Evolutionary conservation across 2,888 invertebrate genomes (phyloP), one percentile per base, ranked within the genome.

Genomic region (Lasioglossum oenotherae): DNA sequence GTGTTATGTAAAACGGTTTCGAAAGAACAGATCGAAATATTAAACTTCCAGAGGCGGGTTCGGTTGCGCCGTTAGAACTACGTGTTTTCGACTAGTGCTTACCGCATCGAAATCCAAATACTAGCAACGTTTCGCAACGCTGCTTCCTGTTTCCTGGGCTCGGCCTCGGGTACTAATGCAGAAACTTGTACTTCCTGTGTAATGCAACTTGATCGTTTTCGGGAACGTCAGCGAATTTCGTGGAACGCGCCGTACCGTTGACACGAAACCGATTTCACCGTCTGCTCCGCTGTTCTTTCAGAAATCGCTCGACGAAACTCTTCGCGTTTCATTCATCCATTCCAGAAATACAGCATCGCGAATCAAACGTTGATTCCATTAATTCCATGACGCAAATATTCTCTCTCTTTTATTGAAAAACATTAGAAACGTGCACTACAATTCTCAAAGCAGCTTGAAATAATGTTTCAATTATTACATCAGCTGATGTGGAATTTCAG

Each of bases 91-190:
- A 84, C 87, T 87, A 89, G 72, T 91, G 91, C 91, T 91, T 91
- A 90, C 89, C 83, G 80, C 89, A 87, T 81, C 80, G 89, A 91
- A 91, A 90, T 88, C 87, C 91, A 90, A 91, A 90, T 90, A 90
- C 90, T 90, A 89, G 89, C 90, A 85, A 91, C 89, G 88, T 93
- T 93, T 91, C 91, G 93, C 92, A 93, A 93, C 91, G 89, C 92
- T 89, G 91, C 89, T 93, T 93, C 93, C 93, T 91, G 93, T 93
- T 93, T 93, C 93, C 92, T 89, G 92, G 87, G 89, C 82, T 82
- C 86, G 86, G 83, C 85, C 86, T 78, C 88, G 88, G 83, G 86
- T 90, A 88, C 86, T 87, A 88, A 90, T 89, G 86, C 90, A 89
- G 88, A 89, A 88, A 87, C 89, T 90, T 92, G 89, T 91, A 88